Evolutionary conservation across 2,888 invertebrate genomes (phyloP).

Genomic region (Scelioninae gen. 1): DNA sequence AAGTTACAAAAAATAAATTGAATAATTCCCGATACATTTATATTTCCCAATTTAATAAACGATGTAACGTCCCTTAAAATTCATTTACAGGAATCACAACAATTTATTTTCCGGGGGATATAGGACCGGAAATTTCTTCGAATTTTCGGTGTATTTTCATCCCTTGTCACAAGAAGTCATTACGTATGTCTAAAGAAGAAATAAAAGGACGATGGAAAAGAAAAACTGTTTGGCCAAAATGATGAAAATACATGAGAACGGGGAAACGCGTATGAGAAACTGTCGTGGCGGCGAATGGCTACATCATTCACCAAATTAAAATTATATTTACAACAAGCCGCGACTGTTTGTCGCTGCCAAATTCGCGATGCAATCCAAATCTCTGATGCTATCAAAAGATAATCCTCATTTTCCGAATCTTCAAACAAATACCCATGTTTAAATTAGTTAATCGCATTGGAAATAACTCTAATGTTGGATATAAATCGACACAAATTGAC

Average conservation of each 20-base stretch:
- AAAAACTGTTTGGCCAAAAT: background rate
- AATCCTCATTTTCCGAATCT: too few relatives aligned
- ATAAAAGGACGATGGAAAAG: background rate
- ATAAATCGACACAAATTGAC: constrained; percentile 30
- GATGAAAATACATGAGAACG: background rate
- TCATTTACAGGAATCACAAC: background rate
- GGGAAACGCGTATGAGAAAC: background rate
- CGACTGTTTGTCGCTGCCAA: too few relatives aligned
- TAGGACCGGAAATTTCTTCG: constrained; percentile 35
- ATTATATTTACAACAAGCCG: too few relatives aligned
- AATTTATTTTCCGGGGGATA: constrained; percentile 18
- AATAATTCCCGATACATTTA: too few relatives aligned
- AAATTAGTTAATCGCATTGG: constrained; percentile 2
- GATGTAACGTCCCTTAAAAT: background rate
- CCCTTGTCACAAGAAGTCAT: background rate
- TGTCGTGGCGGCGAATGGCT: too few relatives aligned
- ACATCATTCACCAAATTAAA: too few relatives aligned
- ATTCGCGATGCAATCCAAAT: too few relatives aligned
- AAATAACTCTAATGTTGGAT: constrained; percentile 4
- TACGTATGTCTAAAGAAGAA: background rate
- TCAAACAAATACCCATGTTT: too few relatives aligned
- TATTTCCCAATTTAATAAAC: too few relatives aligned
- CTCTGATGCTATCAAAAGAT: too few relatives aligned
- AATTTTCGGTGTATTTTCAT: constrained; percentile 18
- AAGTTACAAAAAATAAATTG: too few relatives aligned